A percentile compares a stretch with the other conserved stretches of the same genome.
phyloP scores from a whole-genome alignment of 2,888 invertebrate genomes.

The Parnassius smintheus region DNA sequence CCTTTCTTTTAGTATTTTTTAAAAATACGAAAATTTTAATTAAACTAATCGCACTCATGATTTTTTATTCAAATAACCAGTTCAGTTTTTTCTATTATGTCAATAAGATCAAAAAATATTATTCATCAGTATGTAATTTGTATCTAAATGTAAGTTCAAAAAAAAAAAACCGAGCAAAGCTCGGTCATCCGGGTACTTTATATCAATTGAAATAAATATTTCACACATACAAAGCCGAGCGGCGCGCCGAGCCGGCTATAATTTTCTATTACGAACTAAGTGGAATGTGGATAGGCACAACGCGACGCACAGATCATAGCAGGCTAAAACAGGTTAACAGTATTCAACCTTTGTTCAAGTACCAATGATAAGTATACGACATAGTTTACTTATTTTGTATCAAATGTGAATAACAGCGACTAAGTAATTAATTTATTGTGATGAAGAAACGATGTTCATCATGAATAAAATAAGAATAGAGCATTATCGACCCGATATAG shows the following conservation, averaged over 20 bases:
- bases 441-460: constrained; percentile 34
- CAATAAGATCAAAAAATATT: no score
- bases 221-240: constrained; percentile 25
- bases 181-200: neutral
- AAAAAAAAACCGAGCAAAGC: no score
- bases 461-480: constrained; percentile 41
- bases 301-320: constrained; percentile 42
- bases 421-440: constrained; percentile 32
- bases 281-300: constrained; percentile 55
- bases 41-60: no score
- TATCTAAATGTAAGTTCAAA: no score
- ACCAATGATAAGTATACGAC: constrained; percentile 39
- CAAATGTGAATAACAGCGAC: neutral
- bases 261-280: constrained; percentile 46
- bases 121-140: no score
- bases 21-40: no score
- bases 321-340: constrained; percentile 54
- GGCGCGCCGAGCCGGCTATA: constrained; percentile 35
- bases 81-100: no score
- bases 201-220: constrained; percentile 22
- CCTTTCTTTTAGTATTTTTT: no score
- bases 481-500: constrained; percentile 54
- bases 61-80: no score
- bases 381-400: constrained; percentile 33
- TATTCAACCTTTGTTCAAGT: constrained; percentile 46